Percentiles rank a stretch among this genome's conserved stretches.
These are phyloP conservation scores for Petromus typicus DNA, from an alignment of 2,113 vertebrate genomes.

Conservation along the genomic window DNA sequence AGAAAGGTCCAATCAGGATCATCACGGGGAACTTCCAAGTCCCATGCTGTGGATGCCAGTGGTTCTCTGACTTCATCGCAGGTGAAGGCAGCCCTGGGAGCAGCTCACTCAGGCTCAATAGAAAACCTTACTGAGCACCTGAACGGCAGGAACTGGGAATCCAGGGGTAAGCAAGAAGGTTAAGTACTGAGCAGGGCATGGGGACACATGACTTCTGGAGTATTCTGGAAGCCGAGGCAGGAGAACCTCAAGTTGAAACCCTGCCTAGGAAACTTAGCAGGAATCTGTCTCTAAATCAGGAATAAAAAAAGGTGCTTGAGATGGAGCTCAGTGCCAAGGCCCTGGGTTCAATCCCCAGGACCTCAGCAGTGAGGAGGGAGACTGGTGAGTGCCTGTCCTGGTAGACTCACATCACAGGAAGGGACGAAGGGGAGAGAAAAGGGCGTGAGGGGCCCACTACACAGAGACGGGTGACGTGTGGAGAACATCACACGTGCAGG, in stretches of 20 bases:
- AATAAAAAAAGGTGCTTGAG: not conserved
- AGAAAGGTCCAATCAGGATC: not conserved
- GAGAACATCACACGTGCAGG: not conserved
- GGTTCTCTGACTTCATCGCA: not conserved
- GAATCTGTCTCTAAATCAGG: not conserved
- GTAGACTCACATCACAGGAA: not conserved
- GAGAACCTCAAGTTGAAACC: not conserved
- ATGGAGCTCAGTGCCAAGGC: not conserved
- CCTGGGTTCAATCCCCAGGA: not conserved
- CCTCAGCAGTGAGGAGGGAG: not conserved
- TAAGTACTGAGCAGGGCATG: not conserved
- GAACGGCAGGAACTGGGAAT: not conserved
- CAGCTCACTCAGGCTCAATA: not conserved
- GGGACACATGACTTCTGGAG: not conserved
- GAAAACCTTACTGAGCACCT: not conserved
- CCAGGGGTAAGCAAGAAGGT: not conserved
- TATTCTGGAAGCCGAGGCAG: not conserved
- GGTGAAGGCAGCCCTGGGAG: not conserved
- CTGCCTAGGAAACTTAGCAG: not conserved
- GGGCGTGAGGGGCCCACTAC: rapidly evolving
- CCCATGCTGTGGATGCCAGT: not conserved
- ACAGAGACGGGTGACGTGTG: not conserved
- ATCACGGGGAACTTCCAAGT: not conserved
- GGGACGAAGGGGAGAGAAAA: not conserved
- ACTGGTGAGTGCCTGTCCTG: not conserved